Evolutionary conservation across 2,888 invertebrate species (phyloP).

Genomic region (Athalia cordata): DNA sequence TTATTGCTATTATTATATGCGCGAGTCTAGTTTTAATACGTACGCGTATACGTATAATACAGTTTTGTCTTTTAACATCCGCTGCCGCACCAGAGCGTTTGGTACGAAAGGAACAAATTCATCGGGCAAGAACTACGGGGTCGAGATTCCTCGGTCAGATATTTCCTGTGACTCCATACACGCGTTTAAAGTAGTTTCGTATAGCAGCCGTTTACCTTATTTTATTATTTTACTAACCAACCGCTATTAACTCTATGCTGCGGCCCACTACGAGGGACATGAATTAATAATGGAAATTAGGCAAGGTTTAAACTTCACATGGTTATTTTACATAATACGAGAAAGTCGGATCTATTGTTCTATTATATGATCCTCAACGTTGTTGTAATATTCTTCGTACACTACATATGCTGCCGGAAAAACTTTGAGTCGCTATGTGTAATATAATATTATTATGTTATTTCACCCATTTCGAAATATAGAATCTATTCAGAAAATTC

Average conservation of each 20-base stretch:
- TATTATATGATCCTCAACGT: too few species aligned
- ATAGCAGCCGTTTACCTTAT: background rate
- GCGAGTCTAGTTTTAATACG: conserved; percentile 20
- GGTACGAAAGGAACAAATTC: too few species aligned
- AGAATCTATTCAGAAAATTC: too few species aligned
- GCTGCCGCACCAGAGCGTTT: too few species aligned
- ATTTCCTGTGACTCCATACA: background rate
- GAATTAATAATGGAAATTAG: conserved; percentile 29
- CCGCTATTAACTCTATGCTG: too few species aligned
- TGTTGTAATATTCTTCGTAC: too few species aligned
- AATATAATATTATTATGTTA: too few species aligned
- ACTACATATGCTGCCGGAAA: too few species aligned
- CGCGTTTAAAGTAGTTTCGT: too few species aligned
- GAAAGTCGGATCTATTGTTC: background rate
- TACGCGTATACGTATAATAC: background rate
- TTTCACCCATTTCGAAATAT: too few species aligned
- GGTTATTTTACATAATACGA: background rate
- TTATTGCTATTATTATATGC: conserved; percentile 21
- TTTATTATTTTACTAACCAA: conserved; percentile 25
- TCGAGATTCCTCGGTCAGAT: conserved; percentile 6
- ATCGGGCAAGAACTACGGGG: background rate
- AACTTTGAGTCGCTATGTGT: too few species aligned
- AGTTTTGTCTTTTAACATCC: background rate
- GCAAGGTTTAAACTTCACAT: background rate
- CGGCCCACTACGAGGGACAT: background rate